Percentiles rank a stretch among this genome's conserved stretches.
Conservation (phyloP, 2,888 invertebrate species). For the Lasioglossum villosulum region DNA sequence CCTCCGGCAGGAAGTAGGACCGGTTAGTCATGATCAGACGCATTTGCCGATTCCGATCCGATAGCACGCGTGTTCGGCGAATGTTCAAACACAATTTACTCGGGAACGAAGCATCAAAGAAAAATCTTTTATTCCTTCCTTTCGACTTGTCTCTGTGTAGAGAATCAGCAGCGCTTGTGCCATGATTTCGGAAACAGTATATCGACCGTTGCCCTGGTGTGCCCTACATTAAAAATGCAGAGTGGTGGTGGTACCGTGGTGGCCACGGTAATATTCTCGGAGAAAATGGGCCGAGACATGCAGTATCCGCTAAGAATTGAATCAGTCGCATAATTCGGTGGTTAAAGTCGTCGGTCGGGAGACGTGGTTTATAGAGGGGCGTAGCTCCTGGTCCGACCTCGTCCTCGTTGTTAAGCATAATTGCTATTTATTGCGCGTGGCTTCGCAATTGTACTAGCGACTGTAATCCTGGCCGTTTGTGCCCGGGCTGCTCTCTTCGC, state of each 20-base stretch:
- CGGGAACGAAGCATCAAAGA: no score
- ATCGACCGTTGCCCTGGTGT: background rate
- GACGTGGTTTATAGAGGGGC: conserved; percentile 38
- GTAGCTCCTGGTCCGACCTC: conserved; percentile 31
- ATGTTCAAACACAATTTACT: no score
- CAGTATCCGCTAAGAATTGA: conserved; percentile 34
- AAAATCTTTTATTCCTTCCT: no score
- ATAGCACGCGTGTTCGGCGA: no score
- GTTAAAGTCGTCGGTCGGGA: conserved; percentile 45
- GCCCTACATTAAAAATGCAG: background rate
- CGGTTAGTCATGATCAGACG: no score
- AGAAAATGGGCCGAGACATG: background rate
- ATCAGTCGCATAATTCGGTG: conserved; percentile 56
- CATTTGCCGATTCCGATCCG: no score
- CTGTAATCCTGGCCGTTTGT: conserved; percentile 60
- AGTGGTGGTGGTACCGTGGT: background rate
- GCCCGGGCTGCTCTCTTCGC: conserved; percentile 48
- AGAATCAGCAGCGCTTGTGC: background rate
- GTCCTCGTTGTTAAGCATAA: conserved; percentile 69
- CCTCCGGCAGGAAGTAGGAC: no score
- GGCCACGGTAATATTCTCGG: background rate
- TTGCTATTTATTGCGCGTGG: conserved; percentile 76
- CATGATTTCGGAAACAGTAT: background rate
- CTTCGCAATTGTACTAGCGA: conserved; percentile 51
- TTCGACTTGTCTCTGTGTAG: no score